Evolutionary conservation across 2,888 invertebrate genomes (phyloP), one percentile per base, ranked within the genome.

Genomic region (Archips crataeganus): DNA sequence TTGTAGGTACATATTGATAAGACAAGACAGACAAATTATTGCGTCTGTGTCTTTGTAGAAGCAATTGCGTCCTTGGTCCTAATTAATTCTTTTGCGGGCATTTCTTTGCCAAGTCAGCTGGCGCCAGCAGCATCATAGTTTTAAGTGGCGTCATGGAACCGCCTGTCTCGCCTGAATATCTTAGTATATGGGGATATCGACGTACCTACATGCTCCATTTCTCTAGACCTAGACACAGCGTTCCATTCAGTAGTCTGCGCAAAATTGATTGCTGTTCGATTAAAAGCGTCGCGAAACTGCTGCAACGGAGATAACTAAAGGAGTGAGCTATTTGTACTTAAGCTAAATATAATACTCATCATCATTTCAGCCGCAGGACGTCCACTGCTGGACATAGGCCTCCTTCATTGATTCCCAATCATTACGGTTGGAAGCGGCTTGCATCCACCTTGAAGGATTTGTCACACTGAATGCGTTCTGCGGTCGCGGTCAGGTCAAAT

Each of bases 71-170:
- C 74, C 70, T 74, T 82, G 81, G 79, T 78, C 80, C 79, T 81
- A 84, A 80, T 84, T 83, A 83, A 84, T 69, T 85, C 85, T 79
- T 84, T 82, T 84, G 86, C 80, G 82, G 82, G 77, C 77, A 78
- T 77, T 76, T 79, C 79, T 80, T 79, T 87, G 86, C 84, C 87
- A 88, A 85, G 80, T 82, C 82, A 72, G 79, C 79, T 87, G 86
- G 88, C 89, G 90, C 89, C 89, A 87, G 81, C 75, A 81, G 79
- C 85, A 83, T 86, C 49, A 47, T 39, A 59, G 72, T 65, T 73
- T 64, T 42, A 64, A 74, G 51, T 74, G 73, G 68, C 63, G 67
- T 34, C 65, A 62, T 36, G 36, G 61, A 42, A 42, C 67, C 70
- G 70, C 47, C 62, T 13, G 36, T 63, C 63, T 63, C 45, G 63